Evolutionary conservation across 2,888 invertebrate genomes (phyloP).

Genomic region (Cheilosia vernalis): DNA sequence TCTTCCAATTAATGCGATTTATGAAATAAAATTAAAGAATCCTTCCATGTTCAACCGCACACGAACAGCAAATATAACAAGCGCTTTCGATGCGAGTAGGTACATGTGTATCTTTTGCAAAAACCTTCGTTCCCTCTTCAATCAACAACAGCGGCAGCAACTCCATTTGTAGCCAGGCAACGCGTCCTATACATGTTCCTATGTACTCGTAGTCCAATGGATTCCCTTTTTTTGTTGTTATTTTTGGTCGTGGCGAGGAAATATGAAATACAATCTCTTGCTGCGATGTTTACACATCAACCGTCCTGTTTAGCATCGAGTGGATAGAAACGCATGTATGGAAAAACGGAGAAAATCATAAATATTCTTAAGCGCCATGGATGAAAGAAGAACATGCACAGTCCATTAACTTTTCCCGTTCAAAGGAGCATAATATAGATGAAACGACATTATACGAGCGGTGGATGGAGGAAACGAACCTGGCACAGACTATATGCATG

Average conservation of each 20-base stretch:
- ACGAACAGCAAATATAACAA: constrained; percentile 58
- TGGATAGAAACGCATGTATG: constrained; percentile 17
- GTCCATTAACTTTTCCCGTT: constrained; percentile 82
- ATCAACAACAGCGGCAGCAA: constrained; percentile 25
- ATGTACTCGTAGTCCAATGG: constrained; percentile 13
- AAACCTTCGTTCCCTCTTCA: constrained; percentile 34
- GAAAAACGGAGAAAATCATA: constrained; percentile 77
- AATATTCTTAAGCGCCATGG: constrained; percentile 83
- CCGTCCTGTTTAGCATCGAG: constrained; percentile 49
- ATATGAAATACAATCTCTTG: constrained; percentile 71
- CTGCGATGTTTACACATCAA: constrained; percentile 71
- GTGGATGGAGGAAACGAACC: constrained; percentile 23
- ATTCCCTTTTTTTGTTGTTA: constrained; percentile 59
- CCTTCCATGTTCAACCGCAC: constrained; percentile 54
- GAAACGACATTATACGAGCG: neutral
- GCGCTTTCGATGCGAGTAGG: constrained; percentile 3
- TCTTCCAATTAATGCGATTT: constrained; percentile 4
- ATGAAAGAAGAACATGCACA: constrained; percentile 83
- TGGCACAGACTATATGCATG: constrained; percentile 8
- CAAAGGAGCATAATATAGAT: constrained; percentile 31
- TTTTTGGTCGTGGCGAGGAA: constrained; percentile 25
- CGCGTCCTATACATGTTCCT: neutral
- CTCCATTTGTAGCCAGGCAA: neutral
- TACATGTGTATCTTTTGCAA: constrained; percentile 32
- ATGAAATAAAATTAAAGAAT: constrained; percentile 38